phyloP scores from a whole-genome alignment of 30 jellyfish, hydroid and myxozoan species.

The Hydractinia echinata region DNA sequence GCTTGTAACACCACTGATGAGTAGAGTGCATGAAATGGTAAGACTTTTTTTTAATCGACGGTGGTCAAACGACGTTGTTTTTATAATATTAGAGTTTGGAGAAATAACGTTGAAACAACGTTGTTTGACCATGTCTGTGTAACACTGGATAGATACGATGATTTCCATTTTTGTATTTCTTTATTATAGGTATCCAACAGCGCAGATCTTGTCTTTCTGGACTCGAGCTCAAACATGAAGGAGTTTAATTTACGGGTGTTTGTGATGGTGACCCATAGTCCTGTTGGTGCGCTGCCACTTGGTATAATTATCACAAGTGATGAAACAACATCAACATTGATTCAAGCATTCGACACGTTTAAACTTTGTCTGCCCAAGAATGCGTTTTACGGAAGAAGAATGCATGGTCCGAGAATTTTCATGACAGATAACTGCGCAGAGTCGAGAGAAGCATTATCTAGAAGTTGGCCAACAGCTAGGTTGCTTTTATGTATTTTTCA shows the following conservation, averaged over 20 bases:
- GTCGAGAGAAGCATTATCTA: conserved; percentile 6
- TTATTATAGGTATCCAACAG: neutral
- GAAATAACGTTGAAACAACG: no score
- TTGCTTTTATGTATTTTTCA: conserved; percentile 25
- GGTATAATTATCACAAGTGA: conserved; percentile 41
- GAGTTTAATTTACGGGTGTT: conserved; percentile 31
- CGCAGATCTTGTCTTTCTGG: conserved; percentile 22
- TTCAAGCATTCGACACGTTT: conserved; percentile 1
- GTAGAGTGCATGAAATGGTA: conserved; percentile 31
- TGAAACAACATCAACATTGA: conserved; percentile 25
- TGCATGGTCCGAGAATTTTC: neutral
- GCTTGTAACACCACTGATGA: conserved; percentile 29
- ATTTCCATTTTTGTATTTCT: no score
- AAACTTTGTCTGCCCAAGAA: neutral
- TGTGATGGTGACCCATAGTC: conserved; percentile 28
- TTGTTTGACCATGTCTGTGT: neutral
- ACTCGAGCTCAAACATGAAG: conserved; percentile 11
- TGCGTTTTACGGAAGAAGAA: neutral
- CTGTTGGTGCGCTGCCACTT: conserved; percentile 31
- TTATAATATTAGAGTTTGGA: neutral
- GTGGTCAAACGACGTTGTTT: neutral
- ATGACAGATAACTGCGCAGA: conserved; percentile 32
- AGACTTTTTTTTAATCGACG: neutral
- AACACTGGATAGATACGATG: neutral
- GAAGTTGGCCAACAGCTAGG: conserved; percentile 30